These are phyloP conservation scores for Holothuria leucospilota DNA, from an alignment of 53 echinoderm and acorn worm genomes.

Conservation along the genomic window DNA sequence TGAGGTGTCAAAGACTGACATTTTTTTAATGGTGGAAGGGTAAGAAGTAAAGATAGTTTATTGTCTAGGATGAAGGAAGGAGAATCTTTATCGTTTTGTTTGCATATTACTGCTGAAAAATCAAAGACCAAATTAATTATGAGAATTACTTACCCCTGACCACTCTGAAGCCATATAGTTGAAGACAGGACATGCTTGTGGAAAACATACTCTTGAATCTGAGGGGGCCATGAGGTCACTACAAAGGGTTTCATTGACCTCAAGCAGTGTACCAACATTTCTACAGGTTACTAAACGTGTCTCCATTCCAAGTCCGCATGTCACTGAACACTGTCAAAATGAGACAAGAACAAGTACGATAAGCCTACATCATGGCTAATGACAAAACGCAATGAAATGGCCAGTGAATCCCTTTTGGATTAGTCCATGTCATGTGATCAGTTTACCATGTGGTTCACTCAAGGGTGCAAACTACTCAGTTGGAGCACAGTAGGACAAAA, in stretches of 20 bases:
- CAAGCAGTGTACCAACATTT: neutral
- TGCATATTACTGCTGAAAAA: neutral
- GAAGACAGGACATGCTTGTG: constrained; percentile 9
- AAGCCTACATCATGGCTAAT: no score
- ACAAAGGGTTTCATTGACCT: neutral
- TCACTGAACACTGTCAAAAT: constrained; percentile 73
- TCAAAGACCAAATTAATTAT: neutral
- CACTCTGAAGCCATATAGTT: neutral
- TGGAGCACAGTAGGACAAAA: no score
- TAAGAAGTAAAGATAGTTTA: no score
- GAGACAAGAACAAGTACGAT: no score
- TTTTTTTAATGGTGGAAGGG: no score
- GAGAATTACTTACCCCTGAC: neutral
- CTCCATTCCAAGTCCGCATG: constrained; percentile 74
- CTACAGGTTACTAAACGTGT: neutral
- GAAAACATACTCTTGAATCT: neutral
- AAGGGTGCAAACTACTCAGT: no score
- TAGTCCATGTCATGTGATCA: no score
- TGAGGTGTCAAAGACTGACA: no score
- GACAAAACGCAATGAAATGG: no score
- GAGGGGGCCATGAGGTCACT: neutral
- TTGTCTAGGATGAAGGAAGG: no score
- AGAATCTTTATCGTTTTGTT: neutral
- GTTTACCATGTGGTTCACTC: no score
- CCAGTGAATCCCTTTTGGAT: no score